phyloP scores from a whole-genome alignment of 2,888 invertebrate genomes.

The Pterobdella sp. region DNA sequence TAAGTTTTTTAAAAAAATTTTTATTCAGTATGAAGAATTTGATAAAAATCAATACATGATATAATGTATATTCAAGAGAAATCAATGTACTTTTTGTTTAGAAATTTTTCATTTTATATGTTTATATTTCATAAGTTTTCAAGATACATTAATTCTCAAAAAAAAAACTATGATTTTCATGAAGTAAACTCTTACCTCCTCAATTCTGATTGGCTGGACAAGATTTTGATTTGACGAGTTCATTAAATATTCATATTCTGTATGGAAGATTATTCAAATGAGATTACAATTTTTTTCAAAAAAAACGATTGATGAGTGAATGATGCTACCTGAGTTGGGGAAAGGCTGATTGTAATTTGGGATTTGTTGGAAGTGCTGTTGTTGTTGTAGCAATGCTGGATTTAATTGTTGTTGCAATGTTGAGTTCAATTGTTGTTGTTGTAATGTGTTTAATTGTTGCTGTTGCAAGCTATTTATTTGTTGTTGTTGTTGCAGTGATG shows the following conservation, averaged over 20 bases:
- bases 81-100: too few species aligned
- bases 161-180: too few species aligned
- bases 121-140: too few species aligned
- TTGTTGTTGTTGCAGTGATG: not conserved
- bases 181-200: not conserved
- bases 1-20: too few species aligned
- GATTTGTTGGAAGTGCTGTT: not conserved
- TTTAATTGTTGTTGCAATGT: not conserved
- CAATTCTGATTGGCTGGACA: conserved; percentile 11
- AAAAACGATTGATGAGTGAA: too few species aligned
- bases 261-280: too few species aligned
- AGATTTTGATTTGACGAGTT: not conserved
- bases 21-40: too few species aligned
- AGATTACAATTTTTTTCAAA: too few species aligned
- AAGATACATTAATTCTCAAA: too few species aligned
- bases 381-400: not conserved
- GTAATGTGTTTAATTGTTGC: not conserved
- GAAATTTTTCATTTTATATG: too few species aligned
- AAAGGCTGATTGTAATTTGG: not conserved
- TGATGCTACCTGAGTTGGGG: not conserved
- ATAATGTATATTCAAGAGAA: too few species aligned
- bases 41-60: too few species aligned
- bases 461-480: not conserved
- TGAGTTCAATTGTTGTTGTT: not conserved
- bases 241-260: conserved; percentile 7